phyloP scores from a whole-genome alignment of 2,797 vertebrate species.

The Vespertilio murinus region DNA sequence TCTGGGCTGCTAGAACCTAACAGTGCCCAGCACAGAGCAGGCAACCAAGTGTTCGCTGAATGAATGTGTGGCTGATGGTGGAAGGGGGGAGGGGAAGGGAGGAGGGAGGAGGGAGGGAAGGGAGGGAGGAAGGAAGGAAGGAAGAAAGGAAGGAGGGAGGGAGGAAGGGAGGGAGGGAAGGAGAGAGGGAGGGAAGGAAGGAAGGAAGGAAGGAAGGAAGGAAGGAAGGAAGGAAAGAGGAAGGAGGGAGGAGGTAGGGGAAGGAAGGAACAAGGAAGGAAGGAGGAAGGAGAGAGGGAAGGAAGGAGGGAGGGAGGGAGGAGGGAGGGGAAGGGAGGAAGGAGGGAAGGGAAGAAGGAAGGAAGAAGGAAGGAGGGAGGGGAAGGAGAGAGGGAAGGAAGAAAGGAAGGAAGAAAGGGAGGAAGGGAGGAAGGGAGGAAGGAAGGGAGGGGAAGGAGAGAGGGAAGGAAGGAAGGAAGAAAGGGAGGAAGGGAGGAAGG shows the following conservation, averaged over 20 bases:
- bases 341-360: fast-evolving
- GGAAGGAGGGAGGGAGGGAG: too few species aligned
- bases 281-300: too few species aligned
- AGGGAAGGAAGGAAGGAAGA: too few species aligned
- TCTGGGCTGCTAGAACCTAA: background rate
- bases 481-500: background rate
- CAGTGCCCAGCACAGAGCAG: background rate
- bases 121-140: too few species aligned
- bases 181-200: too few species aligned
- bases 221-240: background rate
- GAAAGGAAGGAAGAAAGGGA: background rate
- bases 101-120: background rate
- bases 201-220: background rate
- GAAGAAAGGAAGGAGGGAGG: background rate
- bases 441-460: too few species aligned
- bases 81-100: background rate
- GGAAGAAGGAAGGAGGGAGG: fast-evolving
- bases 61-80: background rate
- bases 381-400: too few species aligned
- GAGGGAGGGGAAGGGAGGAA: too few species aligned
- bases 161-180: too few species aligned
- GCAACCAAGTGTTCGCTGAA: background rate
- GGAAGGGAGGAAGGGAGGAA: too few species aligned
- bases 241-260: background rate
- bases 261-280: background rate